Percentiles rank a stretch among this genome's conserved stretches.
These are phyloP conservation scores for Muscicapa comitata DNA, from an alignment of 2,797 vertebrate species.

Conservation along the genomic window DNA sequence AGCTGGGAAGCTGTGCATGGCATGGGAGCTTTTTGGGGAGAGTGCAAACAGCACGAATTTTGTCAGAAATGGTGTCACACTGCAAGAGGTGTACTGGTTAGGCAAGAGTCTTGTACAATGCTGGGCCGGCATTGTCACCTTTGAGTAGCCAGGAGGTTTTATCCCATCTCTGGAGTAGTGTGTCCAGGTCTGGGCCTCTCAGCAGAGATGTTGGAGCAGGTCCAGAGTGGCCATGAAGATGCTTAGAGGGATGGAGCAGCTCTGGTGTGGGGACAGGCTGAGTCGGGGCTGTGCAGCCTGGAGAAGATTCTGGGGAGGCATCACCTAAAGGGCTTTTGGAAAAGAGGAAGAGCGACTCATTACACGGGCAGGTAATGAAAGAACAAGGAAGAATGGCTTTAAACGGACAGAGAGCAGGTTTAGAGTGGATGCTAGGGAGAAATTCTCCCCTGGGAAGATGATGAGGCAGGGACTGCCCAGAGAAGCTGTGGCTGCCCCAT, in stretches of 20 bases:
- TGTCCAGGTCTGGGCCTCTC: background rate
- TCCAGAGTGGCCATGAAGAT: background rate
- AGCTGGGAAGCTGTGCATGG: accelerated
- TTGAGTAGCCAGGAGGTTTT: background rate
- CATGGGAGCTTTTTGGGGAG: accelerated
- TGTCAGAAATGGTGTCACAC: background rate
- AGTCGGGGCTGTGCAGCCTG: background rate
- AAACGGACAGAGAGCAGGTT: background rate
- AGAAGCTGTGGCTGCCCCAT: background rate
- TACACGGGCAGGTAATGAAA: background rate
- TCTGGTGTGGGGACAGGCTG: background rate
- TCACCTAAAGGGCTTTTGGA: background rate
- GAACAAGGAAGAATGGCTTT: background rate
- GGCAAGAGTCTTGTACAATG: accelerated
- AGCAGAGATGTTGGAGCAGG: accelerated
- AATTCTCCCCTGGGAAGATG: background rate
- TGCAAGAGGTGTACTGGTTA: background rate
- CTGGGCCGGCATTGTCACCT: background rate
- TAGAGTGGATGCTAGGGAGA: background rate
- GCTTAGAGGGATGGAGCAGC: background rate
- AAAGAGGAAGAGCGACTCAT: background rate
- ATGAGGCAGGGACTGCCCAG: background rate
- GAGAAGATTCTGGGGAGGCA: background rate
- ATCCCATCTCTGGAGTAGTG: background rate
- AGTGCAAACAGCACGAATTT: accelerated